These are phyloP conservation scores for Invenusta paracnida DNA, from an alignment of 2,888 invertebrate species.

Conservation along the genomic window DNA sequence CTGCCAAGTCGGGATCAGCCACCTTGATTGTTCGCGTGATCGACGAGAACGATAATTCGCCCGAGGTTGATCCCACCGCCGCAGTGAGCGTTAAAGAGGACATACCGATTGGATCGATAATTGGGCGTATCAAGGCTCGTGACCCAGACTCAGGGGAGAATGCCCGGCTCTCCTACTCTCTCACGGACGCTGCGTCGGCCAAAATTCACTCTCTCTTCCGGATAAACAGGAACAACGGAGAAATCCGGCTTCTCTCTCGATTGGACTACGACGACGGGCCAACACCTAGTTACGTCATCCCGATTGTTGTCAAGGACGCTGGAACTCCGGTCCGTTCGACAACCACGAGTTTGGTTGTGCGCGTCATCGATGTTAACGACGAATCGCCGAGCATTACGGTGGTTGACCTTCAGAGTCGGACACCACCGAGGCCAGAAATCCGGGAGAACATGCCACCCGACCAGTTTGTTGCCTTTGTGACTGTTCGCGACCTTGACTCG, in stretches of 20 bases:
- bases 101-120: constrained; percentile 2
- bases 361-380: constrained; percentile 31
- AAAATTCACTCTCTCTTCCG: constrained; percentile 26
- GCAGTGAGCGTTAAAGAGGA: constrained; percentile 39
- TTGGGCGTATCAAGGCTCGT: constrained; percentile 41
- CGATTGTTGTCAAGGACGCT: constrained; percentile 16
- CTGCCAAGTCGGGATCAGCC: constrained; percentile 35
- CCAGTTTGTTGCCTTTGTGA: constrained; percentile 36
- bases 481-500: constrained; percentile 36
- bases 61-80: constrained; percentile 33
- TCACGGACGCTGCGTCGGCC: neutral
- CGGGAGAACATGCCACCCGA: constrained; percentile 28
- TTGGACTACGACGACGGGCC: constrained; percentile 32
- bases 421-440: constrained; percentile 32
- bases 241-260: constrained; percentile 2
- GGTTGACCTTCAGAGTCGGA: constrained; percentile 15
- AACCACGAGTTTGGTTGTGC: constrained; percentile 21
- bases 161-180: constrained; percentile 39
- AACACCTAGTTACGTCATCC: constrained; percentile 28
- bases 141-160: constrained; percentile 45
- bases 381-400: constrained; percentile 28
- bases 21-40: constrained; percentile 42
- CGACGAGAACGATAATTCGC: constrained; percentile 45
- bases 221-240: constrained; percentile 27
- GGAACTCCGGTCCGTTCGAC: neutral